Base-by-base conservation (phyloP, 53 echinoderm and acorn worm species). In the Luidia sarsii region DNA sequence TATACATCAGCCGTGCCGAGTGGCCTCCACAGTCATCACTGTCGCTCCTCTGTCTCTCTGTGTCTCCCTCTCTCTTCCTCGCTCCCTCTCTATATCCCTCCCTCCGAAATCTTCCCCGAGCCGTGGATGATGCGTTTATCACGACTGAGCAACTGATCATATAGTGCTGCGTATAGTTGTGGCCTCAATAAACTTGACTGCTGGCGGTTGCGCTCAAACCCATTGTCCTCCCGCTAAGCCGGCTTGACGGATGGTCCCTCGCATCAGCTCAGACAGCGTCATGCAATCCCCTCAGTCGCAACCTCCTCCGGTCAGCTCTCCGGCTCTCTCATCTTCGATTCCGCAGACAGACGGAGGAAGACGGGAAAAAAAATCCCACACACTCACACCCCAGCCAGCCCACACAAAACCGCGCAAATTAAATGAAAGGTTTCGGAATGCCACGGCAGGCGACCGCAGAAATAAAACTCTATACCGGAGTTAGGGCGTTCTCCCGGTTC, bases 121-220 rank as follows among this genome's bases (percentile, higher is more conserved):
- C 43, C 30, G 59, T 39, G 41, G 77, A 77, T 61, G 77, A 77
- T 77, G 60, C 77, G 75, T 75, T 75, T 75, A 57, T 37, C 57
- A 75, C 43, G 59, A 75, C 39, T 43, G 75, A 77, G 45, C 77
- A 24, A 7, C 16, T 46, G 39, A 62, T 32, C 62, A 62, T 62
- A 41, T 41, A 11, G 28, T 61, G 57, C 74, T 74, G 52, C 20
- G 43, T 55, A 60, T 55, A 77, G 77, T 77, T 61, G 77, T 77
- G 45, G 61, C 60, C 59, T 77, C 31, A 74, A 41, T 38, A 55
- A 56, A 74, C 74, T 55, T 77, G 61, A 41, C 77, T 77, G 59
- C 61, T 14, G 61, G 77, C 57, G 11, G 77, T 77, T 61, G 46
- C 19, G 19, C 61, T 20, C 34, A 3, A 48, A 60, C 45, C 18